phyloP scores from a whole-genome alignment of 1,140 invertebrate species.

The Apolygus lucorum region DNA sequence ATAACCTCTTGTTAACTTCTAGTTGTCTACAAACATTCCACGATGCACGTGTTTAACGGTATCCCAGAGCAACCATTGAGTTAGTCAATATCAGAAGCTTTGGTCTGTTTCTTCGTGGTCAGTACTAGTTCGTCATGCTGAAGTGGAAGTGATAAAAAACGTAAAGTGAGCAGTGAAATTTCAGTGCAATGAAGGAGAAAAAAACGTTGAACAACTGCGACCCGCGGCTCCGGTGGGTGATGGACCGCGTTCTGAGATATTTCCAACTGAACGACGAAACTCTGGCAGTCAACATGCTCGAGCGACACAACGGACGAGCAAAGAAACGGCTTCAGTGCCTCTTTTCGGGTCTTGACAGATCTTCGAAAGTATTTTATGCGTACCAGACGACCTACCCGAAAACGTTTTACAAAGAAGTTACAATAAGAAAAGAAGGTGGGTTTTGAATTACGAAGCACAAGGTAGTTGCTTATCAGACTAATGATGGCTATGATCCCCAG shows the following conservation, averaged over 20 bases:
- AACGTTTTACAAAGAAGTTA: slow-evolving; percentile 46
- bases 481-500: too few relatives aligned
- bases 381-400: slow-evolving; percentile 48
- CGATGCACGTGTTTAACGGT: too few relatives aligned
- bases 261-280: background rate
- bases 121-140: too few relatives aligned
- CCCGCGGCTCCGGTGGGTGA: background rate
- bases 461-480: slow-evolving; percentile 2
- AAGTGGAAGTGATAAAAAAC: too few relatives aligned
- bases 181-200: slow-evolving; percentile 8
- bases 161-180: too few relatives aligned
- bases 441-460: too few relatives aligned
- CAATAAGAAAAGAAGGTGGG: slow-evolving; percentile 48
- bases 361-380: slow-evolving; percentile 41
- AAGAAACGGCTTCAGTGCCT: background rate
- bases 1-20: too few relatives aligned
- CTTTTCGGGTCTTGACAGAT: background rate
- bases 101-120: too few relatives aligned
- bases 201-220: slow-evolving; percentile 5
- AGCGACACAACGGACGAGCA: slow-evolving; percentile 2
- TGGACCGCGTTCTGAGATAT: background rate
- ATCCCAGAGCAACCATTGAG: too few relatives aligned
- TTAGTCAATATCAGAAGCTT: too few relatives aligned
- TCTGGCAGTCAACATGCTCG: background rate
- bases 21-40: too few relatives aligned